Evolutionary conservation across 1,140 invertebrate genomes (phyloP).

Genomic region (Manduca sexta): DNA sequence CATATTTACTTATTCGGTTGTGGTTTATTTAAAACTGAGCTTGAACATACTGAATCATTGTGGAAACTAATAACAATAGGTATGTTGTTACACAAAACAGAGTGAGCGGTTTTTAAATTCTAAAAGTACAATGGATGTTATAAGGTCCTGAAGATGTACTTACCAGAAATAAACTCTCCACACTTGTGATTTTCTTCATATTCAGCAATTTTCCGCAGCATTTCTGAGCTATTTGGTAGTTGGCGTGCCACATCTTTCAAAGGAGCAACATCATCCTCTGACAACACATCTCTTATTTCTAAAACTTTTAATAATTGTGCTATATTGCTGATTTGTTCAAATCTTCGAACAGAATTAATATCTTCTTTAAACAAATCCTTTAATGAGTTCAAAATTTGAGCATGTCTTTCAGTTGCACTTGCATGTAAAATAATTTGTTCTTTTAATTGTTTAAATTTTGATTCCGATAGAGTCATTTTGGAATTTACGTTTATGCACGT

Average conservation of each 20-base stretch:
- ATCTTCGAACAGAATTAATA: constrained; percentile 53
- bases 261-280: constrained; percentile 45
- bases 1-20: too few species aligned
- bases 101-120: too few species aligned
- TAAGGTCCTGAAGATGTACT: background rate
- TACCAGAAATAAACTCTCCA: constrained; percentile 27
- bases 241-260: constrained; percentile 42
- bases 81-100: too few species aligned
- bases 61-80: too few species aligned
- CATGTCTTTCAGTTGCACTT: constrained; percentile 35
- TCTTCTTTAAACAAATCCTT: constrained; percentile 47
- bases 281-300: constrained; percentile 52
- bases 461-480: constrained; percentile 45
- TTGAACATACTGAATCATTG: too few species aligned
- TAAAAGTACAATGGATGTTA: constrained; percentile 1
- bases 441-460: too few species aligned
- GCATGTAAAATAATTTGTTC: constrained; percentile 35
- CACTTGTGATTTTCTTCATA: constrained; percentile 33
- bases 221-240: constrained; percentile 30
- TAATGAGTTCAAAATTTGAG: constrained; percentile 32
- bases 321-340: constrained; percentile 43
- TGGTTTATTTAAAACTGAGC: too few species aligned
- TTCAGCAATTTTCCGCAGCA: constrained; percentile 33
- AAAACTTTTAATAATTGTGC: constrained; percentile 45
- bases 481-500: too few species aligned